These are phyloP conservation scores for Cordilura impudica DNA, from an alignment of 2,888 invertebrate genomes.

Conservation along the genomic window DNA sequence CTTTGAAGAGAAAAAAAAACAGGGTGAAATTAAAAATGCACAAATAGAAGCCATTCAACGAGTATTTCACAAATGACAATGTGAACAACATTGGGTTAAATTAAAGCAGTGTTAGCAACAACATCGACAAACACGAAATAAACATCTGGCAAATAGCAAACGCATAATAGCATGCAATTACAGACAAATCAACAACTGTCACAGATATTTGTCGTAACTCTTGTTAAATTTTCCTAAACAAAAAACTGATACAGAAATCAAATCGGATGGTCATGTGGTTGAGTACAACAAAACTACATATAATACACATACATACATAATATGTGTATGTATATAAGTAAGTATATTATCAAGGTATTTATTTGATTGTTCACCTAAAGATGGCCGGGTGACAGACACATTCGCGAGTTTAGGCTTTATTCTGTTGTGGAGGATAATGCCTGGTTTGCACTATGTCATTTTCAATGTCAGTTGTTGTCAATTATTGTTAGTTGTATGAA, in stretches of 20 bases:
- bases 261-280: conserved; percentile 42
- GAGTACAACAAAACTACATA: neutral
- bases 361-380: no score
- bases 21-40: no score
- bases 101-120: neutral
- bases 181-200: conserved; percentile 61
- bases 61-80: neutral
- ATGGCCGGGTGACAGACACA: no score
- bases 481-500: no score
- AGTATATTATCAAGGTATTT: no score
- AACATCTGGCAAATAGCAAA: conserved; percentile 37
- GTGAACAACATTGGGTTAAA: neutral
- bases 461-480: no score
- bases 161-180: conserved; percentile 54
- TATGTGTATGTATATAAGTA: neutral
- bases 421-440: no score
- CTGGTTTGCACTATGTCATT: no score
- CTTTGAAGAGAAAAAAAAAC: no score
- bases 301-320: neutral
- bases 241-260: conserved; percentile 1
- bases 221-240: conserved; percentile 37
- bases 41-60: no score
- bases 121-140: neutral
- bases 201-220: conserved; percentile 61
- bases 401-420: no score